Base-by-base conservation (phyloP, 2,888 invertebrate species). In the Nemotelus nigrinus region DNA sequence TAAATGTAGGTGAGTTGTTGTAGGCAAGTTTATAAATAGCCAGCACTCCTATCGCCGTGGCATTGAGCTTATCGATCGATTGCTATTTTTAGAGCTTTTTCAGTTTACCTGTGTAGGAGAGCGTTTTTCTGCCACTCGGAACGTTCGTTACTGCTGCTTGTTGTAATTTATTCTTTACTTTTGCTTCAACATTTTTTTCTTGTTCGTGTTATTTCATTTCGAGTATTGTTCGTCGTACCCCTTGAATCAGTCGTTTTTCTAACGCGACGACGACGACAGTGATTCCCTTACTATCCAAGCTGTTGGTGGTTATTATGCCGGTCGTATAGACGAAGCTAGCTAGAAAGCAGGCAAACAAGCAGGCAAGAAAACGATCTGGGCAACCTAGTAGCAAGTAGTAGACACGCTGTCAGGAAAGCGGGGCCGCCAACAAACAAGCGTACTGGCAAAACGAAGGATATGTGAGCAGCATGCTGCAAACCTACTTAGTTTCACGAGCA, bases 61-160 rank as follows among this genome's bases (percentile, higher is more conserved):
- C 82, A 82, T 82, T 82, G 82, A 82, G 82, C 81, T 81, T 82
- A 82, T 82, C 81, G 82, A 82, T 81, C 80, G 77, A 72, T 79
- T 43, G 80, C 82, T 82, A 82, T 82, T 82, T 82, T 80, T 81
- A 81, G 82, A 80, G 68, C 43, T 60, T 71, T 74, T 74, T 48
- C 63, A 48, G 39, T 74, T 48, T 74, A 74, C 74, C 74, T 74
- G 74, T 74, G 74, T 74, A 60, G 74, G 74, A 74, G 74, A 74
- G 74, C 60, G 50, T 57, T 71, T 55, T 55, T 47, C 68, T 68
- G 68, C 25, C 47, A 65, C 47, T 65, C 45, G 65, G 2, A 65
- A 10, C 47, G 65, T n/a, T 71, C 25, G 43, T 57, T 55, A 57
- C 44, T n/a, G 57, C 50, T 50, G 48, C 50, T 43, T 39, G 50